Conservation (phyloP, 2,797 vertebrate genomes). For the Tangara arthus region DNA sequence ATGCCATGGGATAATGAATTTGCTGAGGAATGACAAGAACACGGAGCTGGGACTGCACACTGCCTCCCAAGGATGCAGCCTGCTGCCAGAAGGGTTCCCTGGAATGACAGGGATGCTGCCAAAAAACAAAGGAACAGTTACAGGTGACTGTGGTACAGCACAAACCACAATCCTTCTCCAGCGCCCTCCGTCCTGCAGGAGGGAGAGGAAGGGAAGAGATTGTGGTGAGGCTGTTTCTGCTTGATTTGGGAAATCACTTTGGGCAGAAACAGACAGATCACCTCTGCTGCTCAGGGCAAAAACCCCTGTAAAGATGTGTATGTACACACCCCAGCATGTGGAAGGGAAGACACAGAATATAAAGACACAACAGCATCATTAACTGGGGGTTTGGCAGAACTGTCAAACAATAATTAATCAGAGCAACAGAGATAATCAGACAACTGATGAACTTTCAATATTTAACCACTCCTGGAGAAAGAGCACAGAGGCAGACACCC, state of each 20-base stretch:
- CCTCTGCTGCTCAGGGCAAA: neutral
- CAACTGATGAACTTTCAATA: neutral
- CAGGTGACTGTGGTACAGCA: neutral
- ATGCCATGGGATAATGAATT: neutral
- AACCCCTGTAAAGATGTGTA: rapidly evolving
- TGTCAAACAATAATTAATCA: neutral
- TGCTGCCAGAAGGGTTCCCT: neutral
- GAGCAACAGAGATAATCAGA: neutral
- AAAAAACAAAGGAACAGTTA: rapidly evolving
- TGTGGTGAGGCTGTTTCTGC: rapidly evolving
- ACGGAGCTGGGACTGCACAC: rapidly evolving
- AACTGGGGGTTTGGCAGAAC: neutral
- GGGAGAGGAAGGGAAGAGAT: neutral
- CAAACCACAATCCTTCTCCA: rapidly evolving
- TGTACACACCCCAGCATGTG: rapidly evolving
- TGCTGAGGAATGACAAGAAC: neutral
- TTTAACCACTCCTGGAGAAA: neutral
- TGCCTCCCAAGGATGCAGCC: neutral
- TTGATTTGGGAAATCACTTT: neutral
- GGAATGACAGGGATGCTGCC: rapidly evolving
- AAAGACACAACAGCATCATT: neutral
- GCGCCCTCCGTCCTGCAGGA: rapidly evolving
- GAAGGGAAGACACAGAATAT: neutral
- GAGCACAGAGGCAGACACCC: neutral
- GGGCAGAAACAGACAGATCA: neutral